Conservation (phyloP, 2,113 vertebrate species). For the Dipodomys ordii region DNA sequence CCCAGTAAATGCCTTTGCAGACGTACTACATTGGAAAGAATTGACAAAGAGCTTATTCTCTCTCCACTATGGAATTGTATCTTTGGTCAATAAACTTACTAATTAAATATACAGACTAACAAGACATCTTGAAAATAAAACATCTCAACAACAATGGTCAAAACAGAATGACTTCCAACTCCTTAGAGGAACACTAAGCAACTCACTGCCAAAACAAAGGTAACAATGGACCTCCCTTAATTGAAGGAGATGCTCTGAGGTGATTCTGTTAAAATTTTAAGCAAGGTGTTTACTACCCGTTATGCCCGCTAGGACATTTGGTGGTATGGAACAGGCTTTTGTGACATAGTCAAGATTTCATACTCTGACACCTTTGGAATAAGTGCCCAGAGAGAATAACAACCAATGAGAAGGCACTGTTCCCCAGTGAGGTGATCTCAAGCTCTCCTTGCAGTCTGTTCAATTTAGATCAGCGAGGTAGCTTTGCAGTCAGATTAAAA, state of each 20-base stretch:
- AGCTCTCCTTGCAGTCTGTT: background rate
- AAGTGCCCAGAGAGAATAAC: conserved; percentile 36
- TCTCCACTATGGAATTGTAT: conserved; percentile 17
- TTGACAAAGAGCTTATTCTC: conserved; percentile 38
- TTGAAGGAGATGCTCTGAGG: background rate
- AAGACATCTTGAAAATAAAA: conserved; percentile 57
- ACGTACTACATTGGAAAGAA: conserved; percentile 57
- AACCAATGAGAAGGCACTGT: background rate
- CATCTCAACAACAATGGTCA: conserved; percentile 37
- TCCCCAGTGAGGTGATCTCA: background rate
- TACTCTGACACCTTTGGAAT: conserved; percentile 45
- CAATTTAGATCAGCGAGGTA: background rate
- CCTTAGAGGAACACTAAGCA: conserved; percentile 54
- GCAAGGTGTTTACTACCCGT: background rate
- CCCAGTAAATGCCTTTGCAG: conserved; percentile 55
- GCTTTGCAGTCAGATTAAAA: conserved; percentile 30
- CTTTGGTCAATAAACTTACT: conserved; percentile 49
- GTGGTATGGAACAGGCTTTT: conserved; percentile 57
- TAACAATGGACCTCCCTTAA: conserved; percentile 33
- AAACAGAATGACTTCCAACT: conserved; percentile 41
- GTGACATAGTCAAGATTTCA: conserved; percentile 43
- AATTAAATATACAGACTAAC: conserved; percentile 49
- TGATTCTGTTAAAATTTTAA: conserved; percentile 12
- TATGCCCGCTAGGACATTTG: conserved; percentile 60
- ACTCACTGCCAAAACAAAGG: conserved; percentile 44